phyloP scores from a whole-genome alignment of 2,113 vertebrate genomes.

The Papio anubis region DNA sequence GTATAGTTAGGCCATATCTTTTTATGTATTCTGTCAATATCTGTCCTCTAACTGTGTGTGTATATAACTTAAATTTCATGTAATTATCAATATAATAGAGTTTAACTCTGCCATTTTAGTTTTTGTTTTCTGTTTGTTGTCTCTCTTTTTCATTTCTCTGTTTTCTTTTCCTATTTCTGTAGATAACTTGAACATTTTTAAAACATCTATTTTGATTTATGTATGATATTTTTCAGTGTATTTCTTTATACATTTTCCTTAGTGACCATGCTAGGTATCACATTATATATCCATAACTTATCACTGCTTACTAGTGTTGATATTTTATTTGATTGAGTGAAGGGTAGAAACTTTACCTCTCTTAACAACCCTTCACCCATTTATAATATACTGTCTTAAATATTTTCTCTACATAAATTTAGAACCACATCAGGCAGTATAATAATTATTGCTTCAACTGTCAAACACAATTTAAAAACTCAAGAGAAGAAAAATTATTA shows the following conservation, averaged over 20 bases:
- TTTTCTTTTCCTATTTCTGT: background rate
- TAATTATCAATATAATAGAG: background rate
- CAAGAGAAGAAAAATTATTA: background rate
- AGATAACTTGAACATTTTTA: background rate
- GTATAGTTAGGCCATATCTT: background rate
- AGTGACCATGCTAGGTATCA: background rate
- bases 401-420: background rate
- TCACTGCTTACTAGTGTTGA: background rate
- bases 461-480: background rate
- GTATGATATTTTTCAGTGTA: background rate
- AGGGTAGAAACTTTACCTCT: background rate
- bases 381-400: background rate
- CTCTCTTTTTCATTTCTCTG: background rate
- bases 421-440: background rate
- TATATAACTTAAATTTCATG: background rate
- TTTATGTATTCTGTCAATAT: background rate
- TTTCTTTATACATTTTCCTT: background rate
- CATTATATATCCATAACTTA: background rate
- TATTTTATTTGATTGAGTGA: background rate
- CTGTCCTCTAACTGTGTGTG: background rate
- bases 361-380: background rate
- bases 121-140: background rate
- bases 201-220: background rate
- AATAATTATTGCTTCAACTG: background rate
- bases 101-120: background rate